Evolutionary conservation across 2,113 vertebrate species (phyloP).

Genomic region (Sialia sialis): DNA sequence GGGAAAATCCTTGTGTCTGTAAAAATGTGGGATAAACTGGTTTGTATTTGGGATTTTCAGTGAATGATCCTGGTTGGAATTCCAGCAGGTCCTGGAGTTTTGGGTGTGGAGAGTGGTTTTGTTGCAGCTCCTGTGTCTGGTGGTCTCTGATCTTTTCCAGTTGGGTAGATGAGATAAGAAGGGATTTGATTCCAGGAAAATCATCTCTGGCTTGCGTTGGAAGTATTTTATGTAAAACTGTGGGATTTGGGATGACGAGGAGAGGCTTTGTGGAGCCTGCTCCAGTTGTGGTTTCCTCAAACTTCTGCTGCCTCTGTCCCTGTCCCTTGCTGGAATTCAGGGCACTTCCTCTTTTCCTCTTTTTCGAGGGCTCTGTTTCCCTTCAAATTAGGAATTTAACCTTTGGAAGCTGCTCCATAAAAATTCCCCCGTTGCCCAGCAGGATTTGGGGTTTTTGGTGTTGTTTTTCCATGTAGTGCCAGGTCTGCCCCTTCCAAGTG

Average conservation of each 20-base stretch:
- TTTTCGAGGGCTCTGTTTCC: neutral
- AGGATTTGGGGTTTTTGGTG: neutral
- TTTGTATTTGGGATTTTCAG: neutral
- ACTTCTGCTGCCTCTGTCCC: neutral
- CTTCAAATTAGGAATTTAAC: neutral
- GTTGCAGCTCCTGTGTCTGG: neutral
- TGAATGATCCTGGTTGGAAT: neutral
- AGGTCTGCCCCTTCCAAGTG: neutral
- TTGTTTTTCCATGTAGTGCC: neutral
- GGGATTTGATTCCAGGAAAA: neutral
- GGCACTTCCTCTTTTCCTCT: neutral
- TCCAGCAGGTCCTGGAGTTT: neutral
- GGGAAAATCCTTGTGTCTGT: neutral
- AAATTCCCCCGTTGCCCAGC: neutral
- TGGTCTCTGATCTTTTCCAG: neutral
- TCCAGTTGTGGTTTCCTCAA: neutral
- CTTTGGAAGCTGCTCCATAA: neutral
- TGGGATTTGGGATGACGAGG: accelerated
- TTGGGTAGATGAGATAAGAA: neutral
- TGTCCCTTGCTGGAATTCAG: neutral
- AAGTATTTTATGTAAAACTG: neutral
- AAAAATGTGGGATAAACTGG: neutral
- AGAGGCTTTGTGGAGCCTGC: neutral
- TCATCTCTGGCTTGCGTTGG: accelerated
- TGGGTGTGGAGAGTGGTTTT: neutral